Percentiles rank a stretch among this genome's conserved stretches.
phyloP scores from a whole-genome alignment of 2,797 vertebrate species.

The Pogoniulus pusillus region DNA sequence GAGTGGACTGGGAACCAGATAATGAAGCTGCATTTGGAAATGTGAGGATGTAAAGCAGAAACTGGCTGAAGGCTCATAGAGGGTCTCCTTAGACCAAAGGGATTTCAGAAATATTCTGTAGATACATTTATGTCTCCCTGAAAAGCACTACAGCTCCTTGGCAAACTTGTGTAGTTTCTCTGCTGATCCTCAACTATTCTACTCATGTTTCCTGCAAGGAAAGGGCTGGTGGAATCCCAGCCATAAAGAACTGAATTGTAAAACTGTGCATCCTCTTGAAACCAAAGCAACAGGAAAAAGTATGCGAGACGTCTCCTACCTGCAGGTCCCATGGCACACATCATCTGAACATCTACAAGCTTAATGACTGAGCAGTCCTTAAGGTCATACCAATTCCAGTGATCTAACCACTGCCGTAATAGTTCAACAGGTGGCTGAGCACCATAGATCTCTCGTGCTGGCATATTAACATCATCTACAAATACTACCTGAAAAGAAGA shows the following conservation, averaged over 20 bases:
- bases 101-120: not conserved
- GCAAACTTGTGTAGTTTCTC: not conserved
- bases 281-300: not conserved
- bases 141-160: not conserved
- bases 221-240: not conserved
- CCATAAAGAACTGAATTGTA: not conserved
- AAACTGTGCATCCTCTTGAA: not conserved
- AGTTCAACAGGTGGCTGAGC: constrained; percentile 93
- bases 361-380: constrained; percentile 89
- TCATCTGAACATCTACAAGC: constrained; percentile 87
- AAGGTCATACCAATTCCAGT: constrained; percentile 92
- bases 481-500: constrained; percentile 84
- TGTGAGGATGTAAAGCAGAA: not conserved
- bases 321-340: constrained; percentile 92
- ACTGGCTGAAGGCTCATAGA: not conserved
- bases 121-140: not conserved
- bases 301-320: constrained; percentile 71
- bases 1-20: not conserved
- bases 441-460: constrained; percentile 88
- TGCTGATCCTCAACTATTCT: not conserved
- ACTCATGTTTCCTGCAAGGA: not conserved
- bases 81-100: not conserved
- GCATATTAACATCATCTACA: constrained; percentile 96
- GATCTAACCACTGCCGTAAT: constrained; percentile 91
- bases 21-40: not conserved